These are phyloP conservation scores for Theretra japonica DNA, from an alignment of 2,888 invertebrate genomes.

Conservation along the genomic window DNA sequence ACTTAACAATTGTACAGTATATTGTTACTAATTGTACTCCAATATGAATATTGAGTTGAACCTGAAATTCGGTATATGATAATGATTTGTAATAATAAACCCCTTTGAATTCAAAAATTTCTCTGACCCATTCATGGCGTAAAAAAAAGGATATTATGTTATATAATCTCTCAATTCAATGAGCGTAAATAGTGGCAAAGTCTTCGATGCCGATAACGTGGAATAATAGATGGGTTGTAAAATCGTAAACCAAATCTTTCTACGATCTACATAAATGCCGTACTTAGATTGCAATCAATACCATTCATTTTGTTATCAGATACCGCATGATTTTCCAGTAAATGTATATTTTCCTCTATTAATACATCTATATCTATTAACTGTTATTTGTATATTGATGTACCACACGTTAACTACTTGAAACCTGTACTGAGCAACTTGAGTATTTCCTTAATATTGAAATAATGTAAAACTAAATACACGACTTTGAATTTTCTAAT, in stretches of 20 bases:
- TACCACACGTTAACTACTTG: background rate
- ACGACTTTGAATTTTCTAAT: too few species aligned
- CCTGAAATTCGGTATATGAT: background rate
- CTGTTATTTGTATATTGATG: background rate
- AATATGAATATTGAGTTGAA: background rate
- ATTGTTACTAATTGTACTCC: background rate
- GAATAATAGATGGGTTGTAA: background rate
- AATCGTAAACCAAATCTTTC: background rate
- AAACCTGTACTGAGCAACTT: too few species aligned
- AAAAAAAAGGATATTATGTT: too few species aligned
- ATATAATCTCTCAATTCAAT: too few species aligned
- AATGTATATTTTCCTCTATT: background rate
- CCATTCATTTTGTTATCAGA: background rate
- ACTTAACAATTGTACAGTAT: constrained; percentile 4
- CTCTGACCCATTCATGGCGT: too few species aligned
- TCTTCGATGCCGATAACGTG: too few species aligned
- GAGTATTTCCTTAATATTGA: too few species aligned
- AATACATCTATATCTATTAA: background rate
- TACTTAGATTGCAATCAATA: too few species aligned
- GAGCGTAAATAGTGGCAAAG: too few species aligned
- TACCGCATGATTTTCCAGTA: background rate
- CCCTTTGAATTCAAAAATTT: too few species aligned
- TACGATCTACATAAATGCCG: background rate
- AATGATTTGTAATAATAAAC: background rate
- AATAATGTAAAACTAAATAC: too few species aligned